Base-by-base conservation (phyloP, 2,797 vertebrate species). In the Pantherophis vulpinus region DNA sequence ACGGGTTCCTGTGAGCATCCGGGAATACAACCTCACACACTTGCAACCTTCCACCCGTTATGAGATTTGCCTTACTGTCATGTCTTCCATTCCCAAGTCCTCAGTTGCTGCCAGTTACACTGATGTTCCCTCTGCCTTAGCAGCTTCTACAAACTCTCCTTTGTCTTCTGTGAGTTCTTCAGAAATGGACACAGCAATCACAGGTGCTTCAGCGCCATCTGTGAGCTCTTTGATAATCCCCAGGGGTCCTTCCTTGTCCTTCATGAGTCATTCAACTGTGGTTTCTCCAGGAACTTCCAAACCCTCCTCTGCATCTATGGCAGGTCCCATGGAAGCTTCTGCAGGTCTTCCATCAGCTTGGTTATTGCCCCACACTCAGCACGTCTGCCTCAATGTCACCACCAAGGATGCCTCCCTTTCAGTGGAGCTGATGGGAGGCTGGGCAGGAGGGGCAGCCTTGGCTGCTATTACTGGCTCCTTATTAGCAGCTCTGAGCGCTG, bases 1-100 rank as follows among this genome's bases (percentile, higher is more conserved):
- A n/a, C 97, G 98, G 95, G 98, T 98, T 13, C 98, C 98, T 0
- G 98, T 98, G 0, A 98, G 98, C 2, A 98, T 98, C 90, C 98
- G 98, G 96, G 98, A 98, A 96, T 98, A 98, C 86, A 98, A 98
- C 74, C 97, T 98, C 61, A 98, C 98, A 0, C 98, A 98, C 96
- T 98, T 98, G 51, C 97, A 98, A 89, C 98, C 98, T 18, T 97
- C 98, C 55, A 98, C 98, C 0, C 97, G 97, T 93, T 98, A 98
- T 94, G 98, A 97, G 51, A 97, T 98, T 93, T 98, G 98, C 94
- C 97, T 98, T 89, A 98, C 98, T 14, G 97, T 98, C 91, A 37
- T 93, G 42, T 93, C 95, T 61, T 87, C 92, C 5, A 25, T 92
- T 37, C 90, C 93, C 59, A 93, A 89, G 37, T 66, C 90, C 12